Percentiles rank a stretch among this genome's conserved stretches.
phyloP scores from a whole-genome alignment of 2,888 invertebrate genomes.

The Philonicus albiceps region DNA sequence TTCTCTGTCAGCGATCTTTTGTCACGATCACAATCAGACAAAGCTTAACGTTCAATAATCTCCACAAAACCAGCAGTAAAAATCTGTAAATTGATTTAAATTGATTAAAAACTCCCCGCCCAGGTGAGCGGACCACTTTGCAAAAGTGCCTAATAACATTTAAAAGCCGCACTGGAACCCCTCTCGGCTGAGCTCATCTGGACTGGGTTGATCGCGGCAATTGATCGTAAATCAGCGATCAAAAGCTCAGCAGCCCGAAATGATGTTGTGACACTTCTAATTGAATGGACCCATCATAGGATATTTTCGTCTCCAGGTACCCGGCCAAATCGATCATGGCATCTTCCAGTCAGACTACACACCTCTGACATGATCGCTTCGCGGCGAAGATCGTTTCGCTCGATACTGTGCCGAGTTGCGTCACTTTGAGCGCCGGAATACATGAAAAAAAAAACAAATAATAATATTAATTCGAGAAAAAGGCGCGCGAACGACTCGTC shows the following conservation, averaged over 20 bases:
- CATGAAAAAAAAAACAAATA: background rate
- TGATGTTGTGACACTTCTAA: slow-evolving; percentile 36
- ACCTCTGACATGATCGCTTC: slow-evolving; percentile 10
- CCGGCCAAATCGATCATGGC: background rate
- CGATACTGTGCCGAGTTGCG: slow-evolving; percentile 9
- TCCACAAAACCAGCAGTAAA: background rate
- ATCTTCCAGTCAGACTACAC: background rate
- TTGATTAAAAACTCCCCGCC: background rate
- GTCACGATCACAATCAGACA: background rate
- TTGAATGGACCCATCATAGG: slow-evolving; percentile 38
- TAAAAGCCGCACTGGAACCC: background rate
- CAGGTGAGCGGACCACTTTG: slow-evolving; percentile 6
- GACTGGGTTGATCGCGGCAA: slow-evolving; percentile 21
- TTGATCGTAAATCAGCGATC: slow-evolving; percentile 31
- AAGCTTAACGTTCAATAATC: background rate
- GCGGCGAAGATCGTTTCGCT: background rate
- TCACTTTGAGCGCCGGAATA: background rate
- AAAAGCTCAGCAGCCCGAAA: slow-evolving; percentile 14
- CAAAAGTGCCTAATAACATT: slow-evolving; percentile 23
- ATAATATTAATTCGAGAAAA: background rate
- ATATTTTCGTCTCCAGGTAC: slow-evolving; percentile 25
- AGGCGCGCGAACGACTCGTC: background rate
- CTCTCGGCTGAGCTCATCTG: background rate
- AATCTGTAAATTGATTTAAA: background rate
- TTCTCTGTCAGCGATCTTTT: background rate